Evolutionary conservation across 2,888 invertebrate species (phyloP), one percentile per base, ranked within the genome.

Genomic region (Lamproptera curius): DNA sequence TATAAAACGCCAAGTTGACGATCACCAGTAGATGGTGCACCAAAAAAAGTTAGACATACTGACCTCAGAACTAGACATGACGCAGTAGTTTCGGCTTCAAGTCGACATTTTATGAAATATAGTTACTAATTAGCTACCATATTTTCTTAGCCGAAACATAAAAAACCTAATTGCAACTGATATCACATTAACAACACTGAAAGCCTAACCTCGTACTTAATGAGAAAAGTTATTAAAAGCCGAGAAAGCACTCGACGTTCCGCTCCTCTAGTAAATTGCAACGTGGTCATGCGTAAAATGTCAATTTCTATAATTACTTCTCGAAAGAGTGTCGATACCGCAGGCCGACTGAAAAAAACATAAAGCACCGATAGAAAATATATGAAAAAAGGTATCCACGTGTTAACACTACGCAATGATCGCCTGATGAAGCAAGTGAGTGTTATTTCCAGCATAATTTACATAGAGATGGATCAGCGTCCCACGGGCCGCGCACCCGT

Each of bases 381-480:
- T 13, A n/a, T n/a, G n/a, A 31, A 40, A 41, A 49, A 52, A 51
- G 59, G 49, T 48, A 48, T 52, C 53, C 55, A 49, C 54, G 57
- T 53, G 54, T 39, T 51, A 46, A 50, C 46, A 53, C 35, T 53
- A 65, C 74, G 72, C 71, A 58, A 44, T 57, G 58, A 50, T 61
- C 58, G 62, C 58, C 66, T 77, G 81, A 81, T 80, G 77, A 83
- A 70, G 55, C 73, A 80, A 85, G 82, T 77, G 78, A 59, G 64
- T 65, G 74, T 81, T 81, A 85, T 86, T 85, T 80, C 80, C 80
- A 62, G 78, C 73, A 81, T 85, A 81, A 86, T 87, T 87, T 86
- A 84, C 87, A 87, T 87, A 87, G 84, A 87, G 77, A 87, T 87
- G 76, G 83, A 84, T 78, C 76, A 73, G 66, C 55, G 72, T 85